Percentiles rank a stretch among this genome's conserved stretches.
These are phyloP conservation scores for Sprattus sprattus DNA, from an alignment of 2,113 vertebrate species.

Conservation along the genomic window DNA sequence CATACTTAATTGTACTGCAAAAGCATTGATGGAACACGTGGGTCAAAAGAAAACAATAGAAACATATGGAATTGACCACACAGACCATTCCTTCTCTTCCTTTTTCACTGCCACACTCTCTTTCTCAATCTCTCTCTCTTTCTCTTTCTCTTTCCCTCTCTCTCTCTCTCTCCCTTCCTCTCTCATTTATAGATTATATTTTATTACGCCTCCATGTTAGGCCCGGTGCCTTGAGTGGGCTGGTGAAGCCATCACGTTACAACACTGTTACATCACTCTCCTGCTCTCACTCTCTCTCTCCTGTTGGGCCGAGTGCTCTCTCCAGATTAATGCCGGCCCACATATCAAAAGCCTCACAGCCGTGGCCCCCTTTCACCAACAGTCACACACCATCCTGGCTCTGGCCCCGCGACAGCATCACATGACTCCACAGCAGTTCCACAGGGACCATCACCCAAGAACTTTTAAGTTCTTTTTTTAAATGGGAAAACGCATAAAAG, in stretches of 20 bases:
- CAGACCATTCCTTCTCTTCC: conserved; percentile 22
- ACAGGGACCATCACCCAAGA: neutral
- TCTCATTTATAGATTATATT: conserved; percentile 48
- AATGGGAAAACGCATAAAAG: neutral
- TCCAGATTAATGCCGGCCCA: conserved; percentile 28
- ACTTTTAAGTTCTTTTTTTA: neutral
- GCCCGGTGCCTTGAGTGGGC: conserved; percentile 57
- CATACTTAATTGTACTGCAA: neutral
- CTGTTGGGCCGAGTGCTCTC: conserved; percentile 64
- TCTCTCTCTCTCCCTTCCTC: conserved; percentile 26
- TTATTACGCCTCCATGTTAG: conserved; percentile 51
- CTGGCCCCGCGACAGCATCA: neutral
- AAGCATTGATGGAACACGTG: neutral
- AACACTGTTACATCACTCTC: conserved; percentile 63
- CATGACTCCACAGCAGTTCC: neutral
- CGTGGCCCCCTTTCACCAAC: neutral
- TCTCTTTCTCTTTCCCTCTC: conserved; percentile 32
- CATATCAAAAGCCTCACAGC: neutral
- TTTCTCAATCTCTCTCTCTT: conserved; percentile 25
- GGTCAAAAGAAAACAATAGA: neutral
- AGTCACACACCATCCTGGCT: neutral
- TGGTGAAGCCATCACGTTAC: conserved; percentile 59
- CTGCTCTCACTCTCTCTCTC: conserved; percentile 56
- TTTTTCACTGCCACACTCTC: neutral
- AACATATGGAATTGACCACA: neutral